Base-by-base conservation (phyloP, 2,888 invertebrate genomes). In the Pyrrhia umbra region DNA sequence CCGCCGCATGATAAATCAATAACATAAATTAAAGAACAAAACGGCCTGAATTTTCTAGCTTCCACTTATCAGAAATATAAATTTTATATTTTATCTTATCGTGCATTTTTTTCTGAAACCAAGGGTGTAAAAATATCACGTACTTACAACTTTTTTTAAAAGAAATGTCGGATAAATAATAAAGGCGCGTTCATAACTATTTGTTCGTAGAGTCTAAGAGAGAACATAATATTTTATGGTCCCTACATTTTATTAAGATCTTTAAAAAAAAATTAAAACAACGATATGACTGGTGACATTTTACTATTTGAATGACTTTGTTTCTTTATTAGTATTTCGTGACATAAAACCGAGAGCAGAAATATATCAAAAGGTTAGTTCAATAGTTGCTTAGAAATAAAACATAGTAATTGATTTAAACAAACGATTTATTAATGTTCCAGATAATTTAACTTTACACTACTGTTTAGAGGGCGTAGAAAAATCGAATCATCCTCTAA, bases 381-480 rank as follows among this genome's bases (percentile, higher is more conserved):
- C 15, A 1, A 37, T 25, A n/a, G 9, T 6, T 10, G 6, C 16
- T 13, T 15, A 6, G 5, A 72, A 81, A 72, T 81, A 80, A 84
- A 85, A 85, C 75, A 78, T 49, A 64, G 34, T 45, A 27, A 52
- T 70, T 66, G 71, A 86, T 90, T 89, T 88, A 89, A 90, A 90
- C 88, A 92, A 91, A 88, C 88, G 82, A 86, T 92, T 92, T 91
- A 91, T 90, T 91, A 75, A 83, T 81, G 80, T 83, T 74, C 65
- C 80, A 80, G 84, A 82, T 82, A 82, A 85, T 84, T 82, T 85
- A 79, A 79, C 78, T 87, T 86, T 84, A 85, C 84, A 85, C 85
- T 88, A 85, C 80, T 79, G 78, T 85, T 84, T 75, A 82, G 79
- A 77, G 68, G 79, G 71, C 49, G 52, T 57, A 51, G 49, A 55